These are phyloP conservation scores for Brachypalpus laphriformis DNA, from an alignment of 2,888 invertebrate species.

Conservation along the genomic window DNA sequence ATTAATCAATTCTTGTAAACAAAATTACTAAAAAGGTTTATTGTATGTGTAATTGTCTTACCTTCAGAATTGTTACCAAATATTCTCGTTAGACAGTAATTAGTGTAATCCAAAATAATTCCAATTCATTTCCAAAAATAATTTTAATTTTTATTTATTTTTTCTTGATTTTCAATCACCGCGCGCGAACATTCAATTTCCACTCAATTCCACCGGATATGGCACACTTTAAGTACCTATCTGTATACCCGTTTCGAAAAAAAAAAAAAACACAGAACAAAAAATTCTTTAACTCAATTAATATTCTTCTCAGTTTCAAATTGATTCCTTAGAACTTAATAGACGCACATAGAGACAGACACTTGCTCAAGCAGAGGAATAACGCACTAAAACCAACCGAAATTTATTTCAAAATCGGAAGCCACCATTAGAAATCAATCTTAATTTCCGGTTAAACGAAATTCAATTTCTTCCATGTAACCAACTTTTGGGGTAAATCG, in stretches of 20 bases:
- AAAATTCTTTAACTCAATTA: conserved; percentile 60
- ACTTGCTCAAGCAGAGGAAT: conserved; percentile 27
- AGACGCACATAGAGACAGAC: conserved; percentile 34
- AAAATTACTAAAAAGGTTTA: too few species aligned
- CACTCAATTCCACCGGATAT: conserved; percentile 69
- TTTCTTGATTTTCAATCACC: conserved; percentile 27
- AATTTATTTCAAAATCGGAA: conserved; percentile 52
- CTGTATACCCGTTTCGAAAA: conserved; percentile 42
- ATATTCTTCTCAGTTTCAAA: conserved; percentile 66
- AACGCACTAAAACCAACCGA: conserved; percentile 28
- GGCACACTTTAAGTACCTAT: conserved; percentile 71
- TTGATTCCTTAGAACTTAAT: conserved; percentile 52
- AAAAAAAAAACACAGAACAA: not conserved
- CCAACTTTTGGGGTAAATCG: not conserved
- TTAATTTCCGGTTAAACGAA: conserved; percentile 53
- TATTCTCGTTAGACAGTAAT: not conserved
- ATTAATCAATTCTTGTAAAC: too few species aligned
- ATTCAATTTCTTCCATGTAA: conserved; percentile 3
- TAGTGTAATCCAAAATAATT: conserved; percentile 27
- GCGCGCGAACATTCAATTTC: conserved; percentile 54
- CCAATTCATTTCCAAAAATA: conserved; percentile 20
- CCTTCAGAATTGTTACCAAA: conserved; percentile 40
- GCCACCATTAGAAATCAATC: conserved; percentile 50
- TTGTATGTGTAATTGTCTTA: too few species aligned
- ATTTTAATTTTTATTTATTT: conserved; percentile 21